Percentiles rank a stretch among this genome's conserved stretches.
These are phyloP conservation scores for Tetramorium parvispinum DNA, from an alignment of 1,140 invertebrate species.

Conservation along the genomic window DNA sequence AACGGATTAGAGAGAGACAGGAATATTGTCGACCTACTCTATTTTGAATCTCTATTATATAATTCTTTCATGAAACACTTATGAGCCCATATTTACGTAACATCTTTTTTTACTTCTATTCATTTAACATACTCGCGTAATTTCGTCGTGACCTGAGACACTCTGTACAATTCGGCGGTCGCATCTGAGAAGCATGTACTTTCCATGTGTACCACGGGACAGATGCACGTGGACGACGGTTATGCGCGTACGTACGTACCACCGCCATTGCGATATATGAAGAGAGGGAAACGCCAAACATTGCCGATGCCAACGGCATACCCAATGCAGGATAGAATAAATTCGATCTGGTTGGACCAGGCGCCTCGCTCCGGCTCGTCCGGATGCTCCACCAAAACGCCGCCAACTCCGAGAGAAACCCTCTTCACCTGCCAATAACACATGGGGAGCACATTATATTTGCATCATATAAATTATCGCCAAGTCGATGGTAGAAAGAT, in stretches of 20 bases:
- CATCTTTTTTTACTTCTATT: neutral
- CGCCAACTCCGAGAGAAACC: conserved; percentile 76
- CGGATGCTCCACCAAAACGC: conserved; percentile 72
- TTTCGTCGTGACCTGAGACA: neutral
- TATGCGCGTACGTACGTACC: conserved; percentile 85
- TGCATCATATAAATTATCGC: conserved; percentile 68
- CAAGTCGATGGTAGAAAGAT: conserved; percentile 22
- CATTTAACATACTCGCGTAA: neutral
- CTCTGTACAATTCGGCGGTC: neutral
- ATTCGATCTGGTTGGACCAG: conserved; percentile 91
- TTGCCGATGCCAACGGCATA: conserved; percentile 95
- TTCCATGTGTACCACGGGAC: neutral
- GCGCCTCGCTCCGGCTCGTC: conserved; percentile 86
- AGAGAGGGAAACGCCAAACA: conserved; percentile 95
- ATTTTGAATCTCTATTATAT: neutral
- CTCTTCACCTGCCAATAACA: conserved; percentile 78
- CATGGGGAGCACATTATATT: conserved; percentile 65
- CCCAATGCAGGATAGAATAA: conserved; percentile 92
- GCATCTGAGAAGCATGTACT: neutral
- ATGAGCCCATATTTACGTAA: neutral
- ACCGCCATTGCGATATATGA: conserved; percentile 93
- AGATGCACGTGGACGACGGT: neutral
- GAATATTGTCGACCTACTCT: neutral
- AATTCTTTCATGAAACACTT: neutral
- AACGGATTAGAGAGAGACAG: neutral